Base-by-base conservation (phyloP, 2,888 invertebrate genomes). In the Acronicta leporina region DNA sequence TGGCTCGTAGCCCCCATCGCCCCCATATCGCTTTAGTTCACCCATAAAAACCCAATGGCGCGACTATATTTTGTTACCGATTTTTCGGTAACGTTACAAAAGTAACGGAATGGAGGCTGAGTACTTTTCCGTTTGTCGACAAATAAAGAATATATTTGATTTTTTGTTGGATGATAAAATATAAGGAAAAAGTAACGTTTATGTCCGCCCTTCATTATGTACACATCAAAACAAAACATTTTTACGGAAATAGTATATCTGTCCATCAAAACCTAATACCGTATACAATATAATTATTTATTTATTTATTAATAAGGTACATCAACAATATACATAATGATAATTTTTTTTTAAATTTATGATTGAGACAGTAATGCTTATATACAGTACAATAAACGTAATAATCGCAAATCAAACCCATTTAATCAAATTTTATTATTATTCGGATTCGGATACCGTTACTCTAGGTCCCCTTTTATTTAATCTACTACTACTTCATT, bases 101-200 rank as follows among this genome's bases (percentile, higher is more conserved):
- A 47, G 60, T 61, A 55, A 69, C 46, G 46, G 25, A 45, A 48
- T 38, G 41, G 61, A 59, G 49, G 54, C 57, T 51, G 62, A 74
- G 52, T 33, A 64, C 49, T 59, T 59, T 68, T 63, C 57, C 49
- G 54, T 64, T 68, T 60, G 54, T 62, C 49, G 59, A 59, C 48
- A 75, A 76, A 76, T 75, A 77, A 55, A 62, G 45, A 63, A 63
- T 61, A 66, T 77, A 75, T 77, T 73, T 60, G 67, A 63, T 65
- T 67, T 76, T 67, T 59, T 74, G 48, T 61, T 56, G 51, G 52
- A 68, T 72, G 60, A 69, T 67, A 65, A 77, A 76, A 72, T 57
- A 75, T 69, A 77, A 78, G 66, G 73, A 72, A 69, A 76, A 75
- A 8, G 56, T 62, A 49, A 57, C 50, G 55, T 72, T 74, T 72